Percentiles rank a stretch among this genome's conserved stretches.
Evolutionary conservation across 2,797 vertebrate species (phyloP).

Genomic region (Intellagama lesueurii): DNA sequence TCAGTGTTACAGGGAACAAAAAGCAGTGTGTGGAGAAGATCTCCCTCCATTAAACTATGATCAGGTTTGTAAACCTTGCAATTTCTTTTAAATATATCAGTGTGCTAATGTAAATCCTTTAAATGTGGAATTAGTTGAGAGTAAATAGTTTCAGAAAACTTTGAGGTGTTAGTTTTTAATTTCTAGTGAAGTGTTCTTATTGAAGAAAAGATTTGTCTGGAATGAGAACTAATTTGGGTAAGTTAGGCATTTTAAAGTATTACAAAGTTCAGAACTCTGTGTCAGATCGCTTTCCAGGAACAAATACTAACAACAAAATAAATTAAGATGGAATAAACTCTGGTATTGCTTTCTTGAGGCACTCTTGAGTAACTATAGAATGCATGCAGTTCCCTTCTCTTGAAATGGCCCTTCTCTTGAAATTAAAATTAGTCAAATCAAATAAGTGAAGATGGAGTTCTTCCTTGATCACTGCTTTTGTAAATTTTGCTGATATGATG

Average conservation of each 20-base stretch:
- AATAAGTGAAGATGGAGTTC: no score
- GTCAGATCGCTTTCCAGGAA: background rate
- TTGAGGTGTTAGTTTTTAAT: background rate
- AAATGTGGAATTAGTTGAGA: background rate
- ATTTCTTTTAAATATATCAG: background rate
- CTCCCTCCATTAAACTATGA: slow-evolving; percentile 87
- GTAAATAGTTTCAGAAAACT: background rate
- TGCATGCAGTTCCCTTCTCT: background rate
- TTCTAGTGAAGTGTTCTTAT: background rate
- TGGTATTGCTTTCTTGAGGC: background rate
- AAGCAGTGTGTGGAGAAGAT: slow-evolving; percentile 84
- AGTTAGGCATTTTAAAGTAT: background rate
- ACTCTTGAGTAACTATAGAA: background rate
- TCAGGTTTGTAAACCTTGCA: slow-evolving; percentile 81
- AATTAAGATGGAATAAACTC: background rate
- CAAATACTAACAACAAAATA: background rate
- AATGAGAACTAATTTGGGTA: background rate
- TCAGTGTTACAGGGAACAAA: slow-evolving; percentile 91
- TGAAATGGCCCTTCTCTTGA: background rate
- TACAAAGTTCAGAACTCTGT: background rate
- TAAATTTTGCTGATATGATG: background rate
- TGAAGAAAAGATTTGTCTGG: background rate
- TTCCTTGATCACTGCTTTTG: background rate
- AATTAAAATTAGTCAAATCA: background rate
- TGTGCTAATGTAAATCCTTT: background rate